phyloP scores from a whole-genome alignment of 2,888 invertebrate species.

The Napeogenes inachia region DNA sequence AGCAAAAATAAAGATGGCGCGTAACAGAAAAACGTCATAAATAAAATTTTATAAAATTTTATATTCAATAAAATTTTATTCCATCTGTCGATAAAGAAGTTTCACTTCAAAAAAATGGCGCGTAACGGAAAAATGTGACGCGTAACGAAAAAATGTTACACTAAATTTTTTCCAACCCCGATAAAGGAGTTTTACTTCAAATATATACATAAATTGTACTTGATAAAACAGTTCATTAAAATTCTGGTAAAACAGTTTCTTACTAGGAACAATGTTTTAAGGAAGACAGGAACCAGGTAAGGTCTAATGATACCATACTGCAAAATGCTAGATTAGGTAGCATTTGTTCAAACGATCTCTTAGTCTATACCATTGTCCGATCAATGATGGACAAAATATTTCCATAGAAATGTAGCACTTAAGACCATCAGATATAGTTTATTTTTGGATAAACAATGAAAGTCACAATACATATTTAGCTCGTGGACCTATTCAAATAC shows the following conservation, averaged over 20 bases:
- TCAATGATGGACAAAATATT: constrained; percentile 11
- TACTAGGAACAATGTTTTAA: constrained; percentile 48
- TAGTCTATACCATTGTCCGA: constrained; percentile 9
- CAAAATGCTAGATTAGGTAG: constrained; percentile 43
- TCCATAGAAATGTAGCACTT: constrained; percentile 9
- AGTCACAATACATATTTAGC: constrained; percentile 7
- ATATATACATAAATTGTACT: not conserved
- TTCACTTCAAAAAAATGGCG: too few relatives aligned
- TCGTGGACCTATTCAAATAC: constrained; percentile 15
- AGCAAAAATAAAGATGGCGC: too few relatives aligned
- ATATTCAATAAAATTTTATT: too few relatives aligned
- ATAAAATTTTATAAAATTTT: too few relatives aligned
- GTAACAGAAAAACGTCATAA: too few relatives aligned
- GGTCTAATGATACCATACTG: constrained; percentile 64
- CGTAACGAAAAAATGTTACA: too few relatives aligned
- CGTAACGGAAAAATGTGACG: too few relatives aligned
- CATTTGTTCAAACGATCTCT: constrained; percentile 30
- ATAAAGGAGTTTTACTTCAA: too few relatives aligned
- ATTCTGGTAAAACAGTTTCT: constrained; percentile 16
- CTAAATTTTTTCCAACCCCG: too few relatives aligned
- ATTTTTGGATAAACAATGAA: constrained; percentile 7
- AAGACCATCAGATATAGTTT: constrained; percentile 8
- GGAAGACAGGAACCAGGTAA: constrained; percentile 51
- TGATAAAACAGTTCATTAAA: not conserved
- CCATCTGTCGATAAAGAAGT: too few relatives aligned